Conservation (phyloP, 2,113 vertebrate species). For the Aegotheles bennettii region DNA sequence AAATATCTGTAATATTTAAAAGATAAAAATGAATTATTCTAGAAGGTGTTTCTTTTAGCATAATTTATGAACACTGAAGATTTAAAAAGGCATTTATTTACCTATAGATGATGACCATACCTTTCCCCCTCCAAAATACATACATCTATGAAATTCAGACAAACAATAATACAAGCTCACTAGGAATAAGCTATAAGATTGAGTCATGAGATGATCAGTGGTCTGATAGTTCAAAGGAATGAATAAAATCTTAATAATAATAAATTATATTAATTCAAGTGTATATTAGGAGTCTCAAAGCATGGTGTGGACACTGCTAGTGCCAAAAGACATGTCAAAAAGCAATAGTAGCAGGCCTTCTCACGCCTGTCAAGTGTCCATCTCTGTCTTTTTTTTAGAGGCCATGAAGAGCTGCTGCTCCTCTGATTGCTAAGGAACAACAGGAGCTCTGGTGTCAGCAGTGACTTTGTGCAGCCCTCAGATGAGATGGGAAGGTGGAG, state of each 20-base stretch:
- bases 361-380: neutral
- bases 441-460: neutral
- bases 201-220: neutral
- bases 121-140: neutral
- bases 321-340: neutral
- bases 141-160: neutral
- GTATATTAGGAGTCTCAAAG: neutral
- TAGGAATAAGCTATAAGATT: neutral
- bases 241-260: neutral
- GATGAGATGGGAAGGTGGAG: neutral
- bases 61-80: neutral
- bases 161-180: neutral
- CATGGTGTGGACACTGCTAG: no score
- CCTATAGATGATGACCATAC: neutral
- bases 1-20: neutral
- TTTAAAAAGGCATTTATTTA: neutral
- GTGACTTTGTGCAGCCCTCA: accelerated
- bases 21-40: neutral
- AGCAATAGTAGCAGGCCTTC: neutral
- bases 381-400: neutral
- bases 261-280: neutral
- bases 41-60: neutral
- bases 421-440: no score
- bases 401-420: neutral
- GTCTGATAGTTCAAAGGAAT: neutral